These are phyloP conservation scores for Trachelus iudaicus DNA, from an alignment of 2,888 invertebrate genomes.

Conservation along the genomic window DNA sequence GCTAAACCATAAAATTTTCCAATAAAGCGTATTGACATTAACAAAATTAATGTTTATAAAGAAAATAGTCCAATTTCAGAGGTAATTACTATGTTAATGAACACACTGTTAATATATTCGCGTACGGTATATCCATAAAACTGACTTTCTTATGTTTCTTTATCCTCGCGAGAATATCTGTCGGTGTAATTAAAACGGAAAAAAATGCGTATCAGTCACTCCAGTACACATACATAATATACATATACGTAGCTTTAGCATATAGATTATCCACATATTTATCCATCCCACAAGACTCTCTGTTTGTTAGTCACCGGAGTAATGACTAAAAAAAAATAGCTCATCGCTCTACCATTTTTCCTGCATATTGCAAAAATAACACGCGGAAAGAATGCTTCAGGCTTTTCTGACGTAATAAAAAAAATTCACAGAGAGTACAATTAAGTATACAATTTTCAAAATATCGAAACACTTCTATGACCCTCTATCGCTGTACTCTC, in stretches of 20 bases:
- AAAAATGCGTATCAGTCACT: slow-evolving; percentile 2
- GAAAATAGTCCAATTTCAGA: neutral
- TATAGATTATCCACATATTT: no score
- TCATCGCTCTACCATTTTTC: slow-evolving; percentile 17
- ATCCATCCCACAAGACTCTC: no score
- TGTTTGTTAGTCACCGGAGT: neutral
- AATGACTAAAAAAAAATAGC: slow-evolving; percentile 12
- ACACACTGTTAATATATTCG: neutral
- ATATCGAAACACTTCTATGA: neutral
- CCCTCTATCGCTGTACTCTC: neutral
- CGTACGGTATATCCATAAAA: neutral
- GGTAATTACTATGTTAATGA: no score
- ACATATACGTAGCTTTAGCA: no score
- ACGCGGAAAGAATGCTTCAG: neutral
- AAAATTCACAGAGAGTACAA: neutral
- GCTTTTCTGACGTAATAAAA: neutral
- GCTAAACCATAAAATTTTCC: neutral
- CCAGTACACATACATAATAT: neutral
- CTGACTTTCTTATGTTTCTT: slow-evolving; percentile 29
- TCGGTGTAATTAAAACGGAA: slow-evolving; percentile 39
- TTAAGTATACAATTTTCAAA: neutral
- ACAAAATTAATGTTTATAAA: neutral
- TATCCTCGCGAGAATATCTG: slow-evolving; percentile 35
- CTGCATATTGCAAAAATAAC: slow-evolving; percentile 10
- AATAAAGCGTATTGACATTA: neutral